Evolutionary conservation across 2,797 vertebrate genomes (phyloP).

Genomic region (Periophthalmus magnuspinnatus): DNA sequence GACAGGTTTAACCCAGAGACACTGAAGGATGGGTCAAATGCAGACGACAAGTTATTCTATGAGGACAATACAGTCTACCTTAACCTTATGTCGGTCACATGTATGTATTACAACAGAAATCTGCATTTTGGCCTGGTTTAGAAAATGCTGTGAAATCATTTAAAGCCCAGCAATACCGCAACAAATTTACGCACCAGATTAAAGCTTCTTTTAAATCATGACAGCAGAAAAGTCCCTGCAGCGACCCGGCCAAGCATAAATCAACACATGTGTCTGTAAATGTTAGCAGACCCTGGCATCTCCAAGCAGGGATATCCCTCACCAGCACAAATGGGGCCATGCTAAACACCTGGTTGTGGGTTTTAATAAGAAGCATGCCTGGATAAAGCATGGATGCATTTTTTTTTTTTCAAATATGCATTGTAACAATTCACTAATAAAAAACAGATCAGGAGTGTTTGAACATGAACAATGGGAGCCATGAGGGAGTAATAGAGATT

Average conservation of each 20-base stretch:
- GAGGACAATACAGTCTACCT: too few relatives aligned
- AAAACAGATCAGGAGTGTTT: background rate
- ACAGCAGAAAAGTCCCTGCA: conserved; percentile 35
- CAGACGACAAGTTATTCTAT: too few relatives aligned
- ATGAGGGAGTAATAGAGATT: background rate
- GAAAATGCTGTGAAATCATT: too few relatives aligned
- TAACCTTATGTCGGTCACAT: too few relatives aligned
- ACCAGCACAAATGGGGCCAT: conserved; percentile 1
- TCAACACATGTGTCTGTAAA: conserved; percentile 29
- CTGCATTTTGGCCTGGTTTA: too few relatives aligned
- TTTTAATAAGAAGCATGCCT: background rate
- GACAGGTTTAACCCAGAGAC: too few relatives aligned
- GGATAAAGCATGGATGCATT: background rate
- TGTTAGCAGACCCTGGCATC: conserved; percentile 24
- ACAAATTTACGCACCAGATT: conserved; percentile 33
- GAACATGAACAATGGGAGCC: background rate
- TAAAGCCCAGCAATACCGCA: too few relatives aligned
- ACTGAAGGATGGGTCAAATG: too few relatives aligned
- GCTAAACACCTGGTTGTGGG: conserved; percentile 14
- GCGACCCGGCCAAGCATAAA: conserved; percentile 50
- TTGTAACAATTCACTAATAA: background rate
- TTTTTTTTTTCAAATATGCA: background rate
- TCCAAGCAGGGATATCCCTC: conserved; percentile 26
- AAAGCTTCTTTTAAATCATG: conserved; percentile 47
- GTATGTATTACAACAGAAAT: too few relatives aligned